Percentiles rank a stretch among this genome's conserved stretches.
phyloP scores from a whole-genome alignment of 2,113 vertebrate genomes.

The Anarhynchus alexandrinus region DNA sequence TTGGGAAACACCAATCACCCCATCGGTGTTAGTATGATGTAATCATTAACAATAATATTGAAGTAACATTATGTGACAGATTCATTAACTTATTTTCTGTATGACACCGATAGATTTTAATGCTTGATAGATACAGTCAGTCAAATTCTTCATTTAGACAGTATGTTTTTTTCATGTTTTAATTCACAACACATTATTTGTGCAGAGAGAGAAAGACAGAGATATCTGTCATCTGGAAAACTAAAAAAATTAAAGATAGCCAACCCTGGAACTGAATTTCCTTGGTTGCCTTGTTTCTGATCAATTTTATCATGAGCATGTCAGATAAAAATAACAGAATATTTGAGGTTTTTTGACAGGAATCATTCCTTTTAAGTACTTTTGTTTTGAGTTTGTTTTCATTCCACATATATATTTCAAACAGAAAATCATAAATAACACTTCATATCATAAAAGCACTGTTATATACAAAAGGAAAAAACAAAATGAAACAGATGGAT shows the following conservation, averaged over 20 bases:
- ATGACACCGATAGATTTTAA: background rate
- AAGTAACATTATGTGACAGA: background rate
- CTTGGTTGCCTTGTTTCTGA: background rate
- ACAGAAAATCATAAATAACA: background rate
- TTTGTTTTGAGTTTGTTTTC: background rate
- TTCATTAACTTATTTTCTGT: background rate
- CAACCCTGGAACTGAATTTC: background rate
- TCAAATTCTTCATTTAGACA: background rate
- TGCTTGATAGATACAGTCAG: background rate
- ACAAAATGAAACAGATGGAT: background rate
- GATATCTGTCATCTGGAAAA: constrained; percentile 1
- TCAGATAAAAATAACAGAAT: constrained; percentile 6
- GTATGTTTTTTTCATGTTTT: background rate
- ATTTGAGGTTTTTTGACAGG: background rate
- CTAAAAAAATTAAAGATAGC: background rate
- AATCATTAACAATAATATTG: background rate
- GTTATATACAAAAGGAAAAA: background rate
- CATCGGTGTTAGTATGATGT: background rate
- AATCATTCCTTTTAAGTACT: constrained; percentile 1
- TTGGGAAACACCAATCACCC: background rate
- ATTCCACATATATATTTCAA: background rate
- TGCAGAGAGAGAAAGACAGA: background rate
- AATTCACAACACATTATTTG: background rate
- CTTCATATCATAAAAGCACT: background rate
- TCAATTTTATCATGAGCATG: background rate